Evolutionary conservation across 2,113 vertebrate genomes (phyloP).

Genomic region (Podiceps cristatus): DNA sequence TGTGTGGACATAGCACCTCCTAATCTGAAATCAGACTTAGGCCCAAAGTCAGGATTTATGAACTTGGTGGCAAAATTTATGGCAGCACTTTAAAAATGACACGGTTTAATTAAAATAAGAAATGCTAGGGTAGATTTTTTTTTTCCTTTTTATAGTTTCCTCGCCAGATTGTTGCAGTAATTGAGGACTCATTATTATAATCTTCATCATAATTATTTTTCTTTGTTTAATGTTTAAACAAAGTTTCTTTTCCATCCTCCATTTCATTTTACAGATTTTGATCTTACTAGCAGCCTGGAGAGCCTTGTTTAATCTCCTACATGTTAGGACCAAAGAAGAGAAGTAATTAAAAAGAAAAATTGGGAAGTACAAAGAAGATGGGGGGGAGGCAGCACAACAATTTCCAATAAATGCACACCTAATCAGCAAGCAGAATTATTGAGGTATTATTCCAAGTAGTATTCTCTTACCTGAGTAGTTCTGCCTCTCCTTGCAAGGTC

Average conservation of each 20-base stretch:
- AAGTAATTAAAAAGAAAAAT: constrained; percentile 34
- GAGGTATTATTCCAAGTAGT: background rate
- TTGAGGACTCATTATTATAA: constrained; percentile 21
- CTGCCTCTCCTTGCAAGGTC: background rate
- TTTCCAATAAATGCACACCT: background rate
- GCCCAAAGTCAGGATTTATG: background rate
- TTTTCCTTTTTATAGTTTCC: background rate
- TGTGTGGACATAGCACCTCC: background rate
- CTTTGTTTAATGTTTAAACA: constrained; percentile 48
- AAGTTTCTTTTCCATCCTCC: background rate
- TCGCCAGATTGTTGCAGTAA: constrained; percentile 6
- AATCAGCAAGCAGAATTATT: background rate
- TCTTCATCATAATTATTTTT: constrained; percentile 40
- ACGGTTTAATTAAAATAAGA: constrained; percentile 31
- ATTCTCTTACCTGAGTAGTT: background rate
- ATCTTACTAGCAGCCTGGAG: constrained; percentile 40
- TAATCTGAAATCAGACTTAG: background rate
- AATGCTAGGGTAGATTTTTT: background rate
- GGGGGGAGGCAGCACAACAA: background rate
- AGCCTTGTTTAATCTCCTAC: constrained; percentile 4
- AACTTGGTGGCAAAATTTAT: background rate
- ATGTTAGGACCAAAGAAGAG: constrained; percentile 38
- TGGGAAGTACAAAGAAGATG: background rate
- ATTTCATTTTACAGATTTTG: constrained; percentile 44
- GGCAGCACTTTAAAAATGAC: constrained; percentile 19